These are phyloP conservation scores for Uria aalge DNA, from an alignment of 2,113 vertebrate species.

Conservation along the genomic window DNA sequence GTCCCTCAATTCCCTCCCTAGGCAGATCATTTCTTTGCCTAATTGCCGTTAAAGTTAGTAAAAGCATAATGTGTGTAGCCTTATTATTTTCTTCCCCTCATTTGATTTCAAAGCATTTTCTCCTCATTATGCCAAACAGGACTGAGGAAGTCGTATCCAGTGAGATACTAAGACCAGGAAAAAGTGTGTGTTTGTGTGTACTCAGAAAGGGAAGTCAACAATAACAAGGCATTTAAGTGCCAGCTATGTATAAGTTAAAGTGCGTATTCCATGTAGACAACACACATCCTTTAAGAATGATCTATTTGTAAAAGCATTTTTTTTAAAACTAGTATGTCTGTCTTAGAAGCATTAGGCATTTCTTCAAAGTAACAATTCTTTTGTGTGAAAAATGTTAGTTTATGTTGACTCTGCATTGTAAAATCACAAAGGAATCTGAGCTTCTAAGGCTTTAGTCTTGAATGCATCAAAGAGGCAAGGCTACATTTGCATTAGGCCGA, in stretches of 20 bases:
- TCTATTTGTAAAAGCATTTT: neutral
- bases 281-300: neutral
- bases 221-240: neutral
- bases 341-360: neutral
- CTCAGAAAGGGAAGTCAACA: neutral
- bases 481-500: neutral
- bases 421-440: neutral
- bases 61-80: slow-evolving; percentile 11
- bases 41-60: slow-evolving; percentile 4
- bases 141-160: neutral
- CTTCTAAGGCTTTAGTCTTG: neutral
- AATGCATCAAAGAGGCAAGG: neutral
- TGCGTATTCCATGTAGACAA: neutral
- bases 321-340: neutral
- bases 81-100: slow-evolving; percentile 33
- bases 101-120: slow-evolving; percentile 26
- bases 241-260: neutral
- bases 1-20: neutral
- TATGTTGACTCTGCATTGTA: neutral
- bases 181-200: neutral
- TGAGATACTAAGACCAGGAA: neutral
- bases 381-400: neutral
- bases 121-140: neutral
- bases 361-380: neutral
- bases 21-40: slow-evolving; percentile 10